Base-by-base conservation (phyloP, 1,140 invertebrate genomes). In the Saccostrea echinata region DNA sequence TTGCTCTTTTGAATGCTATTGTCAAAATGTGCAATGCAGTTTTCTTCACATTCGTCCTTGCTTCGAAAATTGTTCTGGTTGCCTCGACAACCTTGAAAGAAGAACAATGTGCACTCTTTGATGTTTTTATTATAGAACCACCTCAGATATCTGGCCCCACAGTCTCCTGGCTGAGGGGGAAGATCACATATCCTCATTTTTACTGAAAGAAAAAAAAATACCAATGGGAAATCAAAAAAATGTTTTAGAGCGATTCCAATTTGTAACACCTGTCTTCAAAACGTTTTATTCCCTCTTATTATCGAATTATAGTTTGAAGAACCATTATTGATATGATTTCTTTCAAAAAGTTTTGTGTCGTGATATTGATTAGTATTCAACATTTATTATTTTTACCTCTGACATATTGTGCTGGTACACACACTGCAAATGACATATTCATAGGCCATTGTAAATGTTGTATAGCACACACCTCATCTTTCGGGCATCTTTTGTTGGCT, bases 401-500 rank as follows among this genome's bases (percentile, higher is more conserved):
- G 16, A 88, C 80, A 81, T 88, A 68, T 33, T 53, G 84, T 53
- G 68, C 57, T 33, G 87, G 76, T 21, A 88, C 35, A 86, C 87
- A 88, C n/a, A 88, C 71, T n/a, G 87, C 84, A 83, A 88, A 88
- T 52, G 87, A 88, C 87, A 88, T 88, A 51, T 88, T 88, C 87
- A 88, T 88, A 0, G 87, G 87, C 87, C 87, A 88, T 85, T 85
- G 84, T 68, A 88, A 83, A 83, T 88, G 87, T 30, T 86, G 87
- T 16, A 88, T 88, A 3, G 84, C 87, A 53, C 87, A 88, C 13
- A 88, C n/a, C 13, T 43, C 33, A 3, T 84, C 64, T 61, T 80
- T 33, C 11, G 61, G 24, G 43, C 87, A 88, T 16, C 18, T 57
- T 81, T 88, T 88, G 11, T 85, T 81, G 30, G n/a, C 84, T 85